These are phyloP conservation scores for Xiphophorus birchmanni DNA, from an alignment of 2,797 vertebrate genomes.

Conservation along the genomic window DNA sequence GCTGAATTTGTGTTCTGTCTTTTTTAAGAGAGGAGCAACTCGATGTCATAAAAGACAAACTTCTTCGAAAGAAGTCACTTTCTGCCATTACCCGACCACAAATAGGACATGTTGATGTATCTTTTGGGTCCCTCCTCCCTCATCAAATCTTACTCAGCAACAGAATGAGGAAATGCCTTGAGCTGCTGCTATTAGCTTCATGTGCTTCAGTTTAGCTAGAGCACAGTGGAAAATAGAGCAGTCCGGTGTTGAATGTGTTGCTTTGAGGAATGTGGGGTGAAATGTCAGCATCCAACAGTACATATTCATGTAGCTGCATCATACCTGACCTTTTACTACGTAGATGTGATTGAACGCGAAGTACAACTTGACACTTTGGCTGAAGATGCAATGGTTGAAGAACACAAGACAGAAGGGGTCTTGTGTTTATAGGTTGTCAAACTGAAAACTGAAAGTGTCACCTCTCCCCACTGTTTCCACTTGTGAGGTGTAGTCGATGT, in stretches of 20 bases:
- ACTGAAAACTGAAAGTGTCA: background rate
- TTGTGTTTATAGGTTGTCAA: background rate
- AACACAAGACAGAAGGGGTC: background rate
- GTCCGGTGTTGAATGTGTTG: background rate
- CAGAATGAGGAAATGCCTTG: background rate
- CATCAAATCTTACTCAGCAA: background rate
- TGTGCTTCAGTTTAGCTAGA: background rate
- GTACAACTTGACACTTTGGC: background rate
- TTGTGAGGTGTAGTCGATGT: background rate
- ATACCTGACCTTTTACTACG: background rate
- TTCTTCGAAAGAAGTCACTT: background rate
- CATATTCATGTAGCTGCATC: background rate
- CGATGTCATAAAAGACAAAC: background rate
- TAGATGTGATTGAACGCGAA: background rate
- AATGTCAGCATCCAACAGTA: background rate
- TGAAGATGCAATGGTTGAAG: background rate
- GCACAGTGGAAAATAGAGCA: background rate
- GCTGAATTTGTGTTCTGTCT: background rate
- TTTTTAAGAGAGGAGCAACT: background rate
- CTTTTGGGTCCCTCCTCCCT: background rate
- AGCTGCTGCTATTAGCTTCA: background rate
- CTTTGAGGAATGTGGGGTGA: background rate
- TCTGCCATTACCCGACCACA: background rate
- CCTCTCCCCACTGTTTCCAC: background rate
- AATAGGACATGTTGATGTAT: background rate